Base-by-base conservation (phyloP, 23 tunicate genomes). In the Diplosoma virens region DNA sequence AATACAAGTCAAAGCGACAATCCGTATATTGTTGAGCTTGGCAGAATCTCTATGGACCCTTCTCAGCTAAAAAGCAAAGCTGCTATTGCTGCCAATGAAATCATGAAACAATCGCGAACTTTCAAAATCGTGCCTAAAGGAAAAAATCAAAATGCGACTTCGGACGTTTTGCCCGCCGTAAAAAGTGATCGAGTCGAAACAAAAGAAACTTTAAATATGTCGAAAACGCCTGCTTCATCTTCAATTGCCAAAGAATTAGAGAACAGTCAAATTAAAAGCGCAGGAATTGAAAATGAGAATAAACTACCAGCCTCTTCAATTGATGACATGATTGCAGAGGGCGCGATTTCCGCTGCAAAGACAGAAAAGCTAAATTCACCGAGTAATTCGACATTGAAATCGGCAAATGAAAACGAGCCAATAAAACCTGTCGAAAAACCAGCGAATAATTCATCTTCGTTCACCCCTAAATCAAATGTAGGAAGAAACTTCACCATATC, bases 41-140 rank as follows among this genome's bases (percentile, higher is more conserved):
- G 86, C 35, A 47, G 66, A 30, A 32, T 36, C 14, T 81, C 86
- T 2, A 41, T 81, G 60, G 86, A 81, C 33, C 67, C 79, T 4
- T 71, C 79, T 1, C 20, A 28, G 58, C 25, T 81, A 31, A 81
- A 81, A 63, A 30, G 37, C 18, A 37, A 71, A 59, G 79, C 69
- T 16, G 86, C 86, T 3, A 71, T 71, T n/a, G 72, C 72, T 23
- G 79, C 79, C 6, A 81, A 81, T 37, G 86, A 81, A 72, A 71
- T 81, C 20, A 81, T 81, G 86, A 81, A 81, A 46, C 72, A 81
- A 27, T 71, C 79, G 20, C 53, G 75, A 58, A 81, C 86, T 0
- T 25, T 81, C 6, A 26, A 20, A 47, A 71, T 81, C 34, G 63
- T 81, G 0, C 86, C 86, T 23, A 34, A 35, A 16, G 35, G 69